phyloP scores from a whole-genome alignment of 2,888 invertebrate species.

The Ormyrus pomaceus region DNA sequence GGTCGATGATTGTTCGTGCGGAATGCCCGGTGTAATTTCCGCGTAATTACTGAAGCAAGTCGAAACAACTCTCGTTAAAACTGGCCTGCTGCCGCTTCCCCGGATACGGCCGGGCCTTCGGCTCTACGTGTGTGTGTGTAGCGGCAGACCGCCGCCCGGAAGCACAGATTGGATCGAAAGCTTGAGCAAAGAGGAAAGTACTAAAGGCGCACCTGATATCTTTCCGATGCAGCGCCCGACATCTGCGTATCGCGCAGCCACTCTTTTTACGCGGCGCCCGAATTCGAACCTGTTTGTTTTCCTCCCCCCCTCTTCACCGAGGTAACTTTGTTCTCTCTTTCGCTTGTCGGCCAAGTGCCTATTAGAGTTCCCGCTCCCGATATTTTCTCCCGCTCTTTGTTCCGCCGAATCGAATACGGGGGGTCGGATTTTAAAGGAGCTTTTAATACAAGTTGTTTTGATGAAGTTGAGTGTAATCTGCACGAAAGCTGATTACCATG shows the following conservation, averaged over 20 bases:
- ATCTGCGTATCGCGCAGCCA: constrained; percentile 9
- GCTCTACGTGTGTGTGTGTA: constrained; percentile 25
- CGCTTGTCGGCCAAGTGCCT: too few relatives aligned
- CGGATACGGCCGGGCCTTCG: not conserved
- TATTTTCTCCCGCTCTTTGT: too few relatives aligned
- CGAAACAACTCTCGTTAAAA: constrained; percentile 73
- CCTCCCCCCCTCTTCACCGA: too few relatives aligned
- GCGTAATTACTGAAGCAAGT: constrained; percentile 71
- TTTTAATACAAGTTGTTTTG: constrained; percentile 3
- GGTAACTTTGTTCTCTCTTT: too few relatives aligned
- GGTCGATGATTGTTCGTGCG: constrained; percentile 54
- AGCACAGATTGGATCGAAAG: constrained; percentile 53
- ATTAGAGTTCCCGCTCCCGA: too few relatives aligned
- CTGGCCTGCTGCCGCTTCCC: constrained; percentile 58
- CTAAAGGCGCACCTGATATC: constrained; percentile 41
- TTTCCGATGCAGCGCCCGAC: constrained; percentile 25
- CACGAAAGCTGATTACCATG: constrained; percentile 41
- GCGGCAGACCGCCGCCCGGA: constrained; percentile 34
- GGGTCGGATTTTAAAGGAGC: too few relatives aligned
- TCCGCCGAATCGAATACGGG: too few relatives aligned
- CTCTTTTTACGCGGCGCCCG: too few relatives aligned
- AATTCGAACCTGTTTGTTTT: too few relatives aligned
- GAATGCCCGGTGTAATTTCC: constrained; percentile 68
- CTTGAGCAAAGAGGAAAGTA: constrained; percentile 29
- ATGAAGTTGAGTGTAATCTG: constrained; percentile 4